Evolutionary conservation across 1,140 invertebrate genomes (phyloP).

Genomic region (Catajapyx aquilonaris): DNA sequence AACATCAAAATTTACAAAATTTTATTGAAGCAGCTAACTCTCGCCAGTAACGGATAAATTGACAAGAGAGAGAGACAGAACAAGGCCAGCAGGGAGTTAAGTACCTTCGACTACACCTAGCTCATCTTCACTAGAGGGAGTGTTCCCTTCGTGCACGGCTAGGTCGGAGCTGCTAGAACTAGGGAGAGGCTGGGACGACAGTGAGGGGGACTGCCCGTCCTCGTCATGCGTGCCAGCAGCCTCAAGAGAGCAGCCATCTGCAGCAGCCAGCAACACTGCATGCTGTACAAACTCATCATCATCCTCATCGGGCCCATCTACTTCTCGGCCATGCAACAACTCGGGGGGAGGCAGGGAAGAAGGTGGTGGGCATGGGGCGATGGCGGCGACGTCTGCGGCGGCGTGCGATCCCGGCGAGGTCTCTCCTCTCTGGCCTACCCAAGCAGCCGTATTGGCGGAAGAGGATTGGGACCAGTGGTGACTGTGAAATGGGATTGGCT

Average conservation of each 20-base stretch:
- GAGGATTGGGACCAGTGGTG: background rate
- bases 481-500: background rate
- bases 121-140: background rate
- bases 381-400: background rate
- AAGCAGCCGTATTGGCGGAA: background rate
- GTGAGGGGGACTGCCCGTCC: background rate
- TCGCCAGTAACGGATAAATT: too few species aligned
- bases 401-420: background rate
- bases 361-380: background rate
- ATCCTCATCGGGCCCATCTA: too few species aligned
- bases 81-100: too few species aligned
- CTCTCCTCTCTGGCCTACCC: background rate
- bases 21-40: too few species aligned
- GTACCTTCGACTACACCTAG: background rate
- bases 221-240: background rate
- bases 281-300: too few species aligned
- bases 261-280: too few species aligned
- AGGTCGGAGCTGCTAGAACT: background rate
- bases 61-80: too few species aligned
- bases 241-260: too few species aligned
- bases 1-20: too few species aligned
- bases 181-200: background rate
- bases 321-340: background rate
- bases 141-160: background rate
- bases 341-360: background rate